Evolutionary conservation across 2,888 invertebrate genomes (phyloP).

Genomic region (Leptinotarsa peninsularis): DNA sequence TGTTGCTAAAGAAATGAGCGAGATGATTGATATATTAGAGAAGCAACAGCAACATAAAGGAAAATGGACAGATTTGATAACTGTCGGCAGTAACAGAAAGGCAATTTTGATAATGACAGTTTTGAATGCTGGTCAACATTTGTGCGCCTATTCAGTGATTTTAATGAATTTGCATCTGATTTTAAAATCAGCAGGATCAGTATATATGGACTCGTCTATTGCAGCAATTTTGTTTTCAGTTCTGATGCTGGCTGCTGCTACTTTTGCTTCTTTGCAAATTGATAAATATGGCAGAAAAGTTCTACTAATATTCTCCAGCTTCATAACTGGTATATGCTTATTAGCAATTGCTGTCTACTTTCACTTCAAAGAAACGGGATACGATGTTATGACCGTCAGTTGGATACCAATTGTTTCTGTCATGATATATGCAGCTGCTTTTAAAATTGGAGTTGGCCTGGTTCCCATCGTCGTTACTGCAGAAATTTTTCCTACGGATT

Average conservation of each 20-base stretch:
- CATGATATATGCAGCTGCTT: constrained; percentile 62
- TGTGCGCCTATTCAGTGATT: constrained; percentile 63
- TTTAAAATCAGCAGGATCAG: constrained; percentile 59
- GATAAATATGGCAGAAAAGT: constrained; percentile 63
- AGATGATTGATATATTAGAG: constrained; percentile 58
- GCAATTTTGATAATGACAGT: constrained; percentile 63
- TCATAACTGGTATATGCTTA: constrained; percentile 60
- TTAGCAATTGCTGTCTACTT: constrained; percentile 61
- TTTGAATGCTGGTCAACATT: constrained; percentile 63
- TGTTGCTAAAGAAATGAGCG: constrained; percentile 58
- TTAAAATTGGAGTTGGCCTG: constrained; percentile 63
- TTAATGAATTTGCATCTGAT: constrained; percentile 65
- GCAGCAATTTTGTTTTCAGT: constrained; percentile 63
- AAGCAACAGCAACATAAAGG: constrained; percentile 60
- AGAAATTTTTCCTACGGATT: constrained; percentile 63
- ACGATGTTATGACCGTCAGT: constrained; percentile 56
- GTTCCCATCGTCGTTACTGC: constrained; percentile 64
- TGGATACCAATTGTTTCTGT: constrained; percentile 64
- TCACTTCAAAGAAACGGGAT: constrained; percentile 55
- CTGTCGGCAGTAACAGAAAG: constrained; percentile 61
- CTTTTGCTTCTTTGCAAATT: constrained; percentile 58
- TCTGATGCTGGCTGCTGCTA: constrained; percentile 61
- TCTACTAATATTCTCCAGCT: constrained; percentile 58
- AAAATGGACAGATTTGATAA: constrained; percentile 59
- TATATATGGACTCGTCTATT: constrained; percentile 55